Percentiles rank a stretch among this genome's conserved stretches.
phyloP scores from a whole-genome alignment of 2,888 invertebrate genomes.

The Anoplius nigerrimus region DNA sequence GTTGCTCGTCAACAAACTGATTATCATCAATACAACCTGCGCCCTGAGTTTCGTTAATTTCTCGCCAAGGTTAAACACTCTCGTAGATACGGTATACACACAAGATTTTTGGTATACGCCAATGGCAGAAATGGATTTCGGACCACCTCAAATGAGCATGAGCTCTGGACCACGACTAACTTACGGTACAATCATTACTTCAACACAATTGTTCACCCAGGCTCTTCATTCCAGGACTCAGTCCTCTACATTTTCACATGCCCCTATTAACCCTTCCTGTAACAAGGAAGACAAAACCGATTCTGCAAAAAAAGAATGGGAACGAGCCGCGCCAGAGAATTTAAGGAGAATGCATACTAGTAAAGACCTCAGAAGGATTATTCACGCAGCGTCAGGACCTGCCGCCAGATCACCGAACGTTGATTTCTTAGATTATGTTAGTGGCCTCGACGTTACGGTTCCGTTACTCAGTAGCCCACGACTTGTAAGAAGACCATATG shows the following conservation, averaged over 20 bases:
- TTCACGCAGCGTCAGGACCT: slow-evolving; percentile 55
- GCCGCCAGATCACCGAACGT: slow-evolving; percentile 44
- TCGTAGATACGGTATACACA: slow-evolving; percentile 71
- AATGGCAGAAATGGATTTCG: slow-evolving; percentile 73
- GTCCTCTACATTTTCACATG: slow-evolving; percentile 22
- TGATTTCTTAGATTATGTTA: slow-evolving; percentile 63
- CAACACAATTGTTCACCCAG: slow-evolving; percentile 71
- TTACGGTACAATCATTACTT: slow-evolving; percentile 71
- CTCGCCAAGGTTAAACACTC: slow-evolving; percentile 68
- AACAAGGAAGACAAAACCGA: slow-evolving; percentile 63
- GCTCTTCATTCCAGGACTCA: slow-evolving; percentile 66
- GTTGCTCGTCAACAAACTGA: slow-evolving; percentile 70
- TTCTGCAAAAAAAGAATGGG: slow-evolving; percentile 71
- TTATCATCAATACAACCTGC: slow-evolving; percentile 71
- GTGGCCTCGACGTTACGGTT: slow-evolving; percentile 65
- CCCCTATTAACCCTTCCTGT: slow-evolving; percentile 18
- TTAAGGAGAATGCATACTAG: slow-evolving; percentile 64
- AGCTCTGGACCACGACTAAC: slow-evolving; percentile 69
- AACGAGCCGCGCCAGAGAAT: slow-evolving; percentile 68
- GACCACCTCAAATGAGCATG: slow-evolving; percentile 73
- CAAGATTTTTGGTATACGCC: slow-evolving; percentile 73
- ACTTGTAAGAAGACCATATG: slow-evolving; percentile 69
- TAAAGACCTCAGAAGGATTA: slow-evolving; percentile 67
- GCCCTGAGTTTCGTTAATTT: slow-evolving; percentile 70
- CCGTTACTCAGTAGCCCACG: slow-evolving; percentile 69